Evolutionary conservation across 64 coral and sea anemone genomes (phyloP), one percentile per base, ranked within the genome.

Genomic region (Porites lutea): DNA sequence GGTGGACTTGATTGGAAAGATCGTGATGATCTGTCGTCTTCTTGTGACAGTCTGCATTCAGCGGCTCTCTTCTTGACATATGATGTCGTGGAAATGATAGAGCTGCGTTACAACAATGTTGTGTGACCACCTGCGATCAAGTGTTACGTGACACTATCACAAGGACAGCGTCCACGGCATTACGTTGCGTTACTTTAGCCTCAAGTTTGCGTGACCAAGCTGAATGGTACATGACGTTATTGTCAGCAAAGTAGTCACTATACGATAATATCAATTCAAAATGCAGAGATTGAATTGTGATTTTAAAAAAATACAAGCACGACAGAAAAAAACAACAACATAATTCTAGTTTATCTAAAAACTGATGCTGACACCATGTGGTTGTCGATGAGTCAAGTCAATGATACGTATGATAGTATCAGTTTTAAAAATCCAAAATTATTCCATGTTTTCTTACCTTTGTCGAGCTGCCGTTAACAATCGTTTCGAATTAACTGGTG

Each of bases 41-140:
- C 92, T 4, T 77, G 78, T 83, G 92, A 83, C 71, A 94, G 88
- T 79, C 77, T 90, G 44, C 73, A 84, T 45, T 97, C 95, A 46
- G 95, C 78, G 9, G 88, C 87, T 20, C 12, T 97, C 13, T 97
- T 94, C 16, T 61, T 92, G 55, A 97, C 95, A 49, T 97, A 94
- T 59, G 95, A 97, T 43, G 95, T 97, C 2, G 89, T 97, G 3
- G 95, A 97, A 82, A 94, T 97, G 95, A 48, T 97, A 66, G 95
- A 96, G 86, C 53, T 96, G 49, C 78, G 70, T 23, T 86, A 64
- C 37, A 84, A 66, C 16, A 84, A 84, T 19, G 81, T 84, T 21
- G 81, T 84, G 63, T 84, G 81, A 84, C 63, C 13, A 62, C 22
- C 16, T 11, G 44, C 16, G 58, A 12, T 48, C 15, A 16, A 81